Conservation (phyloP, 2,888 invertebrate species). For the Pachycephus smyrnensis region DNA sequence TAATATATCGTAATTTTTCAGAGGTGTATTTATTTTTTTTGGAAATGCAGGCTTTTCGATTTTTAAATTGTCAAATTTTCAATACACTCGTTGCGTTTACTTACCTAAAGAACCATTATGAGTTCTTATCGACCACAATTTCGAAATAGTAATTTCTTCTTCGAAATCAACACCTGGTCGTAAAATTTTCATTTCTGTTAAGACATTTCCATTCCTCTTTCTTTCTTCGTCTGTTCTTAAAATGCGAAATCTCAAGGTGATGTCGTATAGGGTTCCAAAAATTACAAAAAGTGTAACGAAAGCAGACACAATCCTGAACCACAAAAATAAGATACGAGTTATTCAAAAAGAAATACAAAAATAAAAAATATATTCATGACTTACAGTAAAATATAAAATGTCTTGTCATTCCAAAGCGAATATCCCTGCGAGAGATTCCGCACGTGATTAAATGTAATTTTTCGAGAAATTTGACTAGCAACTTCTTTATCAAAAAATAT, state of each 20-base stretch:
- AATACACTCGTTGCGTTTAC: background rate
- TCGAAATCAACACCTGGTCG: constrained; percentile 18
- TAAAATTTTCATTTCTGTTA: constrained; percentile 27
- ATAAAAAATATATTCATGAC: constrained; percentile 11
- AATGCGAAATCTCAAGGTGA: constrained; percentile 48
- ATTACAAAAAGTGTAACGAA: constrained; percentile 60
- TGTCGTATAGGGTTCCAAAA: constrained; percentile 68
- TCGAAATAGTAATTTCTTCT: constrained; percentile 41
- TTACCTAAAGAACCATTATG: constrained; percentile 50
- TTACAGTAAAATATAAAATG: constrained; percentile 45
- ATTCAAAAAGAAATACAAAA: background rate
- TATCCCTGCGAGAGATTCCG: constrained; percentile 49
- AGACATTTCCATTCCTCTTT: constrained; percentile 20
- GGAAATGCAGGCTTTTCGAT: background rate
- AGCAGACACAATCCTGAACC: constrained; percentile 42
- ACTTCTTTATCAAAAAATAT: constrained; percentile 68
- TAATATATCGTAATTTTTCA: background rate
- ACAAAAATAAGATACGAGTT: background rate
- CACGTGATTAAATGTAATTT: constrained; percentile 36
- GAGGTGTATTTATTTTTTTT: background rate
- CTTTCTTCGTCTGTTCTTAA: constrained; percentile 30
- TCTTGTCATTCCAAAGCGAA: constrained; percentile 40
- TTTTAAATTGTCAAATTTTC: background rate
- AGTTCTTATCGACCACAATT: constrained; percentile 45
- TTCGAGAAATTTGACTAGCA: constrained; percentile 63